These are phyloP conservation scores for Chaenodraco wilsoni DNA, from an alignment of 2,797 vertebrate genomes.

Conservation along the genomic window DNA sequence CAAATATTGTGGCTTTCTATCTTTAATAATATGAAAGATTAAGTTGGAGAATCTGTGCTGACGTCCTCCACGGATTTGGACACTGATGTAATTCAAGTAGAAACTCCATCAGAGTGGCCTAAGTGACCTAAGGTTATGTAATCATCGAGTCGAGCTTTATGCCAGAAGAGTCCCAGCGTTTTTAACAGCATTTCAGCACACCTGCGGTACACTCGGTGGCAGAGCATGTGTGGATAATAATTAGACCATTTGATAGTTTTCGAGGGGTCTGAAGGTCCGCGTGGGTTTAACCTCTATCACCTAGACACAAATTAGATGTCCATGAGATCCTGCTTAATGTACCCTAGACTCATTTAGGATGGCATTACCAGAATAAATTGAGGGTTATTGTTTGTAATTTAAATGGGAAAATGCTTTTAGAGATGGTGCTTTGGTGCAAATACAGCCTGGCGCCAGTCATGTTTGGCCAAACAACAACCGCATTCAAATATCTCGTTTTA, in stretches of 20 bases:
- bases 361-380: neutral
- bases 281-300: constrained; percentile 33
- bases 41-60: neutral
- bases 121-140: constrained; percentile 34
- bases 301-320: constrained; percentile 31
- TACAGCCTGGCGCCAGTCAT: neutral
- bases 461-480: constrained; percentile 2
- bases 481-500: neutral
- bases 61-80: constrained; percentile 41
- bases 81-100: constrained; percentile 42
- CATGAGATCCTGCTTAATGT: constrained; percentile 23
- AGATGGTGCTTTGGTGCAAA: constrained; percentile 4
- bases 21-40: neutral
- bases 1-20: constrained; percentile 4
- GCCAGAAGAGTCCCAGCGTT: constrained; percentile 14
- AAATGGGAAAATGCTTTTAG: constrained; percentile 5
- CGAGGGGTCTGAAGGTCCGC: neutral
- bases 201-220: neutral
- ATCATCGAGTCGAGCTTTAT: constrained; percentile 47
- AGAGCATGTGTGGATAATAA: constrained; percentile 27
- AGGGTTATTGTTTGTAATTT: constrained; percentile 19
- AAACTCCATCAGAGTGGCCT: constrained; percentile 26
- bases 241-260: constrained; percentile 32
- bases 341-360: constrained; percentile 14
- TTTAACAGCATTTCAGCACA: constrained; percentile 29